Evolutionary conservation across 2,888 invertebrate genomes (phyloP).

Genomic region (Bombylius major): DNA sequence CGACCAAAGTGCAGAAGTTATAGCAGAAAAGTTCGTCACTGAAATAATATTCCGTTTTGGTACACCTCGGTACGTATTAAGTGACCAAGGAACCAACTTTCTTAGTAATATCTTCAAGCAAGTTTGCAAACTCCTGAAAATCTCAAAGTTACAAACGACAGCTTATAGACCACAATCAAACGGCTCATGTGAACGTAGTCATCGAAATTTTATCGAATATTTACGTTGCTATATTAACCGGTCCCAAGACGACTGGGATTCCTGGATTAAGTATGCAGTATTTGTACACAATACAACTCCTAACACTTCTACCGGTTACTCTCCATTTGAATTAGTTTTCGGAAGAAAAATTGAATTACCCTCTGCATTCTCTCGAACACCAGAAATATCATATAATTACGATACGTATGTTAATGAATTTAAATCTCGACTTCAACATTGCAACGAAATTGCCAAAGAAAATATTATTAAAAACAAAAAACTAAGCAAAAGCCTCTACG

Average conservation of each 20-base stretch:
- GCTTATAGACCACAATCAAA: conserved; percentile 1
- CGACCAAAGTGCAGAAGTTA: conserved; percentile 22
- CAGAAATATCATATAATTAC: too few species aligned
- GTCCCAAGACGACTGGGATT: too few species aligned
- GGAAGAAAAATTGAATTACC: neutral
- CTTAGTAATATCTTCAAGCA: neutral
- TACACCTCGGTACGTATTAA: neutral
- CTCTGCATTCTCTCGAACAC: too few species aligned
- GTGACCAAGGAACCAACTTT: too few species aligned
- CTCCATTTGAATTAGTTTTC: too few species aligned
- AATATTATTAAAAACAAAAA: too few species aligned
- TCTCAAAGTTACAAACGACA: neutral
- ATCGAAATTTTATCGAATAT: neutral
- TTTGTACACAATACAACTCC: neutral
- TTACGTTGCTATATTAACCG: too few species aligned
- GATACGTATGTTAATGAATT: too few species aligned
- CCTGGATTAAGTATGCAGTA: neutral
- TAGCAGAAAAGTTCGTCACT: conserved; percentile 17
- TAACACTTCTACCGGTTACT: neutral
- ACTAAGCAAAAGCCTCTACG: too few species aligned
- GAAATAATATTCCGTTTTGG: neutral
- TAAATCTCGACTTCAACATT: too few species aligned
- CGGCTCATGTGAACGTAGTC: neutral
- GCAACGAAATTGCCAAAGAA: too few species aligned
- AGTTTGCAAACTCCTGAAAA: neutral